Base-by-base conservation (phyloP, 2,888 invertebrate species). In the Chorisops tibialis region DNA sequence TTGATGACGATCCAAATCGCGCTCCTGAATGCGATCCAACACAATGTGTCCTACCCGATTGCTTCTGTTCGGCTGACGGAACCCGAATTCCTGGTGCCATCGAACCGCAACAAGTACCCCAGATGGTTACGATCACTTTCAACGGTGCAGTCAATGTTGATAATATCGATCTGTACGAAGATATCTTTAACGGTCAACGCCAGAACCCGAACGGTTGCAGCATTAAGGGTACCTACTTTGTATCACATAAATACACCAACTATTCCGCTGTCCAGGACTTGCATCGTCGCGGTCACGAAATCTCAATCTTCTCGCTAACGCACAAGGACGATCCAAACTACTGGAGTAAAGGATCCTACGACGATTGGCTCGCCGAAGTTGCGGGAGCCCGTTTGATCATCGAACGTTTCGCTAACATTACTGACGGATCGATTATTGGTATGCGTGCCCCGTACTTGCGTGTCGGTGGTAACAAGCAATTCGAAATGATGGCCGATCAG, bases 401-500 rank as follows among this genome's bases (percentile, higher is more conserved):
- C 67, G 93, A 93, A 79, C 85, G 92, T 69, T 95, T 93, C 74
- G 90, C 93, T 61, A 95, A 95, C 78, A 92, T 95, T 70, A 91
- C 92, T 59, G 94, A 95, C 74, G 92, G 92, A 45, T 91, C 93
- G 4, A 91, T 95, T 68, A 91, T 93, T 70, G 93, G 92, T 14
- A 82, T 93, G 68, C 86, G 94, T 41, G 93, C 94, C 2, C 94
- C 94, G 4, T 94, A 93, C 74, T 81, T 94, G 58, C 83, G 94
- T 58, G 92, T 94, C 0, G 95, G 96, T 66, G 95, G 96, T 65
- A 93, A 95, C 82, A 93, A 88, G 71, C 94, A 95, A 81, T 96
- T 96, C 76, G 91, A 93, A 79, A 96, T 96, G 94, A 95, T 96
- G 95, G 87, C 90, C 60, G 93, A 95, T 78, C 92, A 95, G 75